Base-by-base conservation (phyloP, 2,888 invertebrate genomes). In the Micropterix aruncella region DNA sequence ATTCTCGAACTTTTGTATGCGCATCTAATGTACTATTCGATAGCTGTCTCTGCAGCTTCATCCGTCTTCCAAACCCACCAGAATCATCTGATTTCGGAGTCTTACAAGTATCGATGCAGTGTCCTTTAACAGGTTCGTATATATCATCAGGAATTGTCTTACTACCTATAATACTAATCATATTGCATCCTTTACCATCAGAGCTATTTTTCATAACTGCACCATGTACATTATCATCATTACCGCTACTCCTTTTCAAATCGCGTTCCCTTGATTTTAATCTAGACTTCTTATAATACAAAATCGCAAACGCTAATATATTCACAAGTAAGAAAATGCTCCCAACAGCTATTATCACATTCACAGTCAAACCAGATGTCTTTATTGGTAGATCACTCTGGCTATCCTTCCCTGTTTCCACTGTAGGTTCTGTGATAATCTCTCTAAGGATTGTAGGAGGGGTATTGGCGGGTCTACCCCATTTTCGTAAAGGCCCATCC, bases 11-110 rank as follows among this genome's bases (percentile, higher is more conserved):
- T 71, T 89, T 89, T 12, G 86, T 83, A 56, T 88, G 83, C 0
- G 89, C 84, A 59, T 90, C 89, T 50, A 90, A 77, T 1, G 89
- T 89, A 49, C 86, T 87, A 3, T 76, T 78, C 3, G 86, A 87
- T 55, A 83, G 74, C 60, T 85, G 83, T 16, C 85, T 63, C 16
- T 80, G 74, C 18, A 84, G 61, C 57, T 80, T 79, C 54, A 78
- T 79, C 46, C 73, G 61, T 53, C 76, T 66, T 37, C 76, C 68
- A 52, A 77, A 77, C 38, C 76, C 71, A 9, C 71, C 71, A 2
- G 70, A 71, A 52, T 70, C 70, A 55, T 71, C 71, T 3, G 71
- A 71, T 53, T 73, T 75, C 0, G 71, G 69, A n/a, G 70, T 69
- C 61, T 78, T 66, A 59, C 74, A 59, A 50, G 63, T 55, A 50